Percentiles rank a stretch among this genome's conserved stretches.
Evolutionary conservation across 2,113 vertebrate genomes (phyloP).

Genomic region (Salvelinus fontinalis): DNA sequence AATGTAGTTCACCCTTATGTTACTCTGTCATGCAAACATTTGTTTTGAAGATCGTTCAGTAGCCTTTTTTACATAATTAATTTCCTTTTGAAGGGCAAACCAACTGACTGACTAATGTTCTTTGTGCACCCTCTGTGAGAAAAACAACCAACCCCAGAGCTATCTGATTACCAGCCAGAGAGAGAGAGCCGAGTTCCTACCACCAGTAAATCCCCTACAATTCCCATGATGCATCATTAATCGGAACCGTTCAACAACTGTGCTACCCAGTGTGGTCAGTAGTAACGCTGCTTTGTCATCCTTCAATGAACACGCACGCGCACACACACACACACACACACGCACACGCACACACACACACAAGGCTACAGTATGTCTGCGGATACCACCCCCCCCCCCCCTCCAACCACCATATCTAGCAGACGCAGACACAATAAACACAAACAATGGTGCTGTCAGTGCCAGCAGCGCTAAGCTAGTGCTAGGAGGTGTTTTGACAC

Average conservation of each 20-base stretch:
- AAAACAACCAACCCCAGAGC: too few species aligned
- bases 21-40: too few species aligned
- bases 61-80: too few species aligned
- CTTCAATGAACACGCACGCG: not conserved
- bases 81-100: too few species aligned
- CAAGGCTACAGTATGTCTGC: too few species aligned
- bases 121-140: not conserved
- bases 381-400: slow-evolving; percentile 15
- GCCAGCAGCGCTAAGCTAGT: not conserved
- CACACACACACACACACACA: too few species aligned
- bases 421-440: slow-evolving; percentile 13
- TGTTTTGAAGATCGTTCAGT: too few species aligned
- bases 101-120: too few species aligned
- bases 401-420: not conserved
- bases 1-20: too few species aligned
- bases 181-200: not conserved
- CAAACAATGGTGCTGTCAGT: slow-evolving; percentile 21
- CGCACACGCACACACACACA: not conserved
- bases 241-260: slow-evolving; percentile 13
- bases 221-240: slow-evolving; percentile 47
- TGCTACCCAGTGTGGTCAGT: slow-evolving; percentile 17
- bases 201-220: slow-evolving; percentile 20
- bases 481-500: slow-evolving; percentile 20
- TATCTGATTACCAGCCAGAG: too few species aligned
- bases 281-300: not conserved